phyloP scores from a whole-genome alignment of 2,113 vertebrate species.

The Megaleporinus macrocephalus region DNA sequence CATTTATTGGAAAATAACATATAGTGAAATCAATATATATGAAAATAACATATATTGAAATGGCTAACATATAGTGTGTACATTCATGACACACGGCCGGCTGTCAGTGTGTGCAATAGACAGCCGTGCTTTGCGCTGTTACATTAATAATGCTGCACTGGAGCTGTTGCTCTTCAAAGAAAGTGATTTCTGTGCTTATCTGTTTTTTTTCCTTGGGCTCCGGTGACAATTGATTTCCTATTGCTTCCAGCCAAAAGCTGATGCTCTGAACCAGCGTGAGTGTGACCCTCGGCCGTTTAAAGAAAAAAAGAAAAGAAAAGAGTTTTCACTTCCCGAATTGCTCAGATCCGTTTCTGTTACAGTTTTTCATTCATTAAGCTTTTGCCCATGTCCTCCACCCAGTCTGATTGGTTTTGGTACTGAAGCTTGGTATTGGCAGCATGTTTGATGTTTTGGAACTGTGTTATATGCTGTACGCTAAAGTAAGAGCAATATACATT shows the following conservation, averaged over 20 bases:
- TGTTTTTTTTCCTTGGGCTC: conserved; percentile 18
- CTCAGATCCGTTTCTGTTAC: background rate
- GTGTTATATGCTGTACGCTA: too few relatives aligned
- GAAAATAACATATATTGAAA: too few relatives aligned
- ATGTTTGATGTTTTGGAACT: background rate
- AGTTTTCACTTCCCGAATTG: background rate
- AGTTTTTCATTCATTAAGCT: background rate
- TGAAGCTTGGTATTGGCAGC: background rate
- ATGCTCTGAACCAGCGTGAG: conserved; percentile 29
- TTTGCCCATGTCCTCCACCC: background rate
- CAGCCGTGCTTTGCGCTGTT: background rate
- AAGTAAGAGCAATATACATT: too few relatives aligned
- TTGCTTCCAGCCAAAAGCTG: conserved; percentile 33
- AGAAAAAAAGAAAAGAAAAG: conserved; percentile 5
- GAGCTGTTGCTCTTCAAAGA: conserved; percentile 9
- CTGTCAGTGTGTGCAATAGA: too few relatives aligned
- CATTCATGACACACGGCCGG: too few relatives aligned
- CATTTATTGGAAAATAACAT: too few relatives aligned
- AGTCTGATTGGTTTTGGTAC: background rate
- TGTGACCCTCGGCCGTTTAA: background rate
- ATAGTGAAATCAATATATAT: too few relatives aligned
- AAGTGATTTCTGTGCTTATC: conserved; percentile 40
- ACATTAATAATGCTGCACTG: background rate
- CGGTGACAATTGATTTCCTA: conserved; percentile 43
- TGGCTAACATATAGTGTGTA: too few relatives aligned